These are phyloP conservation scores for Naso thynnoides DNA, from an alignment of 2,797 vertebrate genomes.

Conservation along the genomic window DNA sequence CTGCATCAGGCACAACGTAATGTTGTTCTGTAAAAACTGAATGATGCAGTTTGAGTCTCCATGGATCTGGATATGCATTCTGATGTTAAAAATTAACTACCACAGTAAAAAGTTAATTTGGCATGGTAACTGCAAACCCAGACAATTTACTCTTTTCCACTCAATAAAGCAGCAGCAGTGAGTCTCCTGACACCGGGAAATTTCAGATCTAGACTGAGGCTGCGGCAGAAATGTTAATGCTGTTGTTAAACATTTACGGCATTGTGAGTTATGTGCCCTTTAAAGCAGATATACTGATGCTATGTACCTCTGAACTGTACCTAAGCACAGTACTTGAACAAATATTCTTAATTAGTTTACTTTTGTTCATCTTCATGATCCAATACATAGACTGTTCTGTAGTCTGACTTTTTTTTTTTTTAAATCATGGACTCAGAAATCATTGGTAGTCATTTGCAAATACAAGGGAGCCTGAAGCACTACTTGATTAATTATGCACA, in stretches of 20 bases:
- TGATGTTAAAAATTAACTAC: conserved; percentile 35
- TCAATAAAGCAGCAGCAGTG: conserved; percentile 19
- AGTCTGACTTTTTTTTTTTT: not conserved
- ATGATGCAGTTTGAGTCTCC: conserved; percentile 32
- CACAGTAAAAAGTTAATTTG: conserved; percentile 52
- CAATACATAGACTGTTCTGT: not conserved
- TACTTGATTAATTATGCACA: not conserved
- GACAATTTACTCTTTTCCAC: conserved; percentile 31
- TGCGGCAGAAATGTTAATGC: conserved; percentile 7
- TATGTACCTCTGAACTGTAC: not conserved
- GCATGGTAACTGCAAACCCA: conserved; percentile 53
- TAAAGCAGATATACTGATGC: not conserved
- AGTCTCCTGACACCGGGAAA: conserved; percentile 28
- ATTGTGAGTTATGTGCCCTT: not conserved
- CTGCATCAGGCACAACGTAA: conserved; percentile 22
- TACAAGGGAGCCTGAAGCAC: not conserved
- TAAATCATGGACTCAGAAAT: not conserved
- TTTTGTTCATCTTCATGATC: not conserved
- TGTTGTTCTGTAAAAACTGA: conserved; percentile 5
- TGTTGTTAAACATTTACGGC: conserved; percentile 19
- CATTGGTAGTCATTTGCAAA: too few relatives aligned
- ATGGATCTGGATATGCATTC: conserved; percentile 22
- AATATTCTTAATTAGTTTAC: not conserved
- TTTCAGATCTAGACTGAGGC: conserved; percentile 3
- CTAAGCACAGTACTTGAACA: not conserved